Evolutionary conservation across 2,797 vertebrate genomes (phyloP).

Genomic region (Lepilemur septentrionalis): DNA sequence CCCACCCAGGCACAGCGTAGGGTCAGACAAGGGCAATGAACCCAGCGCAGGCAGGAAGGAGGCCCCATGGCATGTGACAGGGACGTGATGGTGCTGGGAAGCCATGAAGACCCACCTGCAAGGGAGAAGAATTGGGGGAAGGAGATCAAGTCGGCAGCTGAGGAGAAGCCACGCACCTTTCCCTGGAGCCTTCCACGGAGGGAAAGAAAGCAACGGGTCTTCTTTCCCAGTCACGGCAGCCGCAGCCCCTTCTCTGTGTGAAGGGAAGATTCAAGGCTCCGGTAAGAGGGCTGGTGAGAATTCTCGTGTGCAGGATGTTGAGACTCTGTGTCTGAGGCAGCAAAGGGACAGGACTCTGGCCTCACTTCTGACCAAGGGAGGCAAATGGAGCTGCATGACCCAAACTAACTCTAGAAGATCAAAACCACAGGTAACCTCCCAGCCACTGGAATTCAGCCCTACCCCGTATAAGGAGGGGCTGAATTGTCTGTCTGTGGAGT

Average conservation of each 20-base stretch:
- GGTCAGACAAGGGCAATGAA: neutral
- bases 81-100: neutral
- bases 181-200: neutral
- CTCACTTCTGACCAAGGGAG: neutral
- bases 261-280: neutral
- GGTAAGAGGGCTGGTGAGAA: neutral
- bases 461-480: too few relatives aligned
- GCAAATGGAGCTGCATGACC: too few relatives aligned
- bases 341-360: neutral
- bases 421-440: too few relatives aligned
- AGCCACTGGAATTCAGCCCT: too few relatives aligned
- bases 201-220: neutral
- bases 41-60: neutral
- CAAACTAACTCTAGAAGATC: too few relatives aligned
- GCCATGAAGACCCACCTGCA: neutral
- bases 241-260: neutral
- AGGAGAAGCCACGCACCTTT: neutral
- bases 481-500: too few relatives aligned
- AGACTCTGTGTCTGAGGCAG: neutral
- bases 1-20: neutral
- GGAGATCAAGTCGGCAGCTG: neutral
- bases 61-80: neutral
- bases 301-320: neutral
- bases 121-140: neutral
- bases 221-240: neutral